phyloP scores from a whole-genome alignment of 2,113 vertebrate species.

The Scalopus aquaticus region DNA sequence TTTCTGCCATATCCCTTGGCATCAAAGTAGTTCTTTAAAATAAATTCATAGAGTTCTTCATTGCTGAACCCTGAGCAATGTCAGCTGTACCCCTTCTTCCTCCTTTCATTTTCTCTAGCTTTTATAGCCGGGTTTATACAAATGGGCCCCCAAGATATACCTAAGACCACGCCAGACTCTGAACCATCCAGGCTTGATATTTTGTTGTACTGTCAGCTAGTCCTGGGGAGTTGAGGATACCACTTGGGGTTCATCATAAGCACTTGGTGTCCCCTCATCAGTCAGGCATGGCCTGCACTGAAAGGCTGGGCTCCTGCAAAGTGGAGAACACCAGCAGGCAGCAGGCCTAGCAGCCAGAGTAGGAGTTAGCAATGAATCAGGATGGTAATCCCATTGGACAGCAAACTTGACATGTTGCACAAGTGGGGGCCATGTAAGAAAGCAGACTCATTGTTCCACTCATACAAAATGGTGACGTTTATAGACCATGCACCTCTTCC shows the following conservation, averaged over 20 bases:
- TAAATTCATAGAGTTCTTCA: not conserved
- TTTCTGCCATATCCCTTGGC: not conserved
- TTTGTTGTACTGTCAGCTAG: not conserved
- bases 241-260: not conserved
- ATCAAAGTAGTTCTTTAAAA: not conserved
- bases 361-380: not conserved
- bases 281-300: not conserved
- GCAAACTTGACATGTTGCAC: not conserved
- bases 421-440: not conserved
- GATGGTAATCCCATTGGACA: not conserved
- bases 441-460: not conserved
- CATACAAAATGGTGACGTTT: not conserved
- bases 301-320: not conserved
- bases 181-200: not conserved
- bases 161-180: not conserved
- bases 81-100: not conserved
- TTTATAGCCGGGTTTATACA: not conserved
- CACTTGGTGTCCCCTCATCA: not conserved
- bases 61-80: not conserved
- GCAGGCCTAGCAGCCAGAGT: not conserved
- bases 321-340: not conserved
- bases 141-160: fast-evolving
- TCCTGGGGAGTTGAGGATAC: not conserved
- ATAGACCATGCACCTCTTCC: not conserved
- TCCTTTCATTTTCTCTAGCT: not conserved